Evolutionary conservation across 2,797 vertebrate species (phyloP).

Genomic region (Micromesistius poutassou): DNA sequence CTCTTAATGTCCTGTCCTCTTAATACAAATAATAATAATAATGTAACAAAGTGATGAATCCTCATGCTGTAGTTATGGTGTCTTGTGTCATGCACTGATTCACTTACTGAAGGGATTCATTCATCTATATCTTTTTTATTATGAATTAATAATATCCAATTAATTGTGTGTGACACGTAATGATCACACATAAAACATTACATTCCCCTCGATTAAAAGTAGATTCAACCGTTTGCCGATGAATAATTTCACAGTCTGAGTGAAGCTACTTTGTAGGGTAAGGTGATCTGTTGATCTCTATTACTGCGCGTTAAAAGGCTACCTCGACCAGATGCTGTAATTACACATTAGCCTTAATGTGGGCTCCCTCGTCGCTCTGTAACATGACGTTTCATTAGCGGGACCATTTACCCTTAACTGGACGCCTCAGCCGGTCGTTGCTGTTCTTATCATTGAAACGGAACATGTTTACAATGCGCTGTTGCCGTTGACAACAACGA

Average conservation of each 20-base stretch:
- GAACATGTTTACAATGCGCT: too few species aligned
- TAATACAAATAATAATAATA: neutral
- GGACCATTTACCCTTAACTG: neutral
- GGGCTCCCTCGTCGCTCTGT: neutral
- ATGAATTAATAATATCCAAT: neutral
- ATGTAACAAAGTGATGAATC: neutral
- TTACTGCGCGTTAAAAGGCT: neutral
- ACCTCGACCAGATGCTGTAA: neutral
- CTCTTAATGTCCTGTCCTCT: too few species aligned
- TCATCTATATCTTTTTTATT: neutral
- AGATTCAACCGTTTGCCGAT: neutral
- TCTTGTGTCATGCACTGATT: neutral
- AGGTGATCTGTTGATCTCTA: neutral
- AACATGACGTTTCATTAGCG: neutral
- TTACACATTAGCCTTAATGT: neutral
- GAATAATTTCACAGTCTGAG: conserved; percentile 1
- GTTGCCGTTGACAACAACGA: too few species aligned
- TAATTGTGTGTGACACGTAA: neutral
- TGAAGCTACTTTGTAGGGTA: conserved; percentile 1
- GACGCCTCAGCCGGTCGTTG: too few species aligned
- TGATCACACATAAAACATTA: neutral
- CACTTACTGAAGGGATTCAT: neutral
- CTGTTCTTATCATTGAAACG: too few species aligned
- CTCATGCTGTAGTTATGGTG: too few species aligned
- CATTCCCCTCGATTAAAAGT: neutral